A percentile compares a stretch with the other conserved stretches of the same genome.
These are phyloP conservation scores for Brachyrhaphis roseni DNA, from an alignment of 2,797 vertebrate species.

Conservation along the genomic window DNA sequence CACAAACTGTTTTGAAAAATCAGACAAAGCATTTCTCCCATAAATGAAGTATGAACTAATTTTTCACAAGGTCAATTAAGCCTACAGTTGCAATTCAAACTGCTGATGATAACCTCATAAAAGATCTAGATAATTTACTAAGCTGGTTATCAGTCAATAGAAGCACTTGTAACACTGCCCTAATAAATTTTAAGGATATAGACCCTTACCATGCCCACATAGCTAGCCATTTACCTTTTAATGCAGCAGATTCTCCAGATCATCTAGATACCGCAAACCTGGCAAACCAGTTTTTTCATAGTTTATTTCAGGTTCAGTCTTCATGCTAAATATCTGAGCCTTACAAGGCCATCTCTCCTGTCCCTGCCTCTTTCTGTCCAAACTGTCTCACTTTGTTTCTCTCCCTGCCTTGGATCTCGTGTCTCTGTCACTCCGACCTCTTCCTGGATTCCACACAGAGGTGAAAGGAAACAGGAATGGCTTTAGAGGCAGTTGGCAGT, in stretches of 20 bases:
- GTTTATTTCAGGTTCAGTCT: slow-evolving; percentile 48
- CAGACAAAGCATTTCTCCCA: background rate
- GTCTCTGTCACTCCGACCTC: slow-evolving; percentile 60
- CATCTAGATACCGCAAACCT: background rate
- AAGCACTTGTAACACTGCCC: background rate
- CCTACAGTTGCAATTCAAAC: background rate
- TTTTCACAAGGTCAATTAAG: background rate
- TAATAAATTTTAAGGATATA: background rate
- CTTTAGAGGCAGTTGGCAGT: slow-evolving; percentile 46
- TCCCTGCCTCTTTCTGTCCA: slow-evolving; percentile 7
- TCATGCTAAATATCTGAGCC: slow-evolving; percentile 55
- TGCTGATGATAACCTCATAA: background rate
- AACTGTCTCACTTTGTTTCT: slow-evolving; percentile 27
- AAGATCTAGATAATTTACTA: slow-evolving; percentile 13
- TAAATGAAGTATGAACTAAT: background rate
- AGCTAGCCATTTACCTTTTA: background rate
- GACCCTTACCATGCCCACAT: background rate
- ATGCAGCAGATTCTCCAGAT: background rate
- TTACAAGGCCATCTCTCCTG: slow-evolving; percentile 77
- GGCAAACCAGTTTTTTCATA: slow-evolving; percentile 10
- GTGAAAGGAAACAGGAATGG: slow-evolving; percentile 72
- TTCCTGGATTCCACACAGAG: slow-evolving; percentile 73
- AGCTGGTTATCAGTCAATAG: background rate
- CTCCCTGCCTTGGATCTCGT: slow-evolving; percentile 26
- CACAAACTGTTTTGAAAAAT: slow-evolving; percentile 1